Evolutionary conservation across 1,140 invertebrate genomes (phyloP), one percentile per base, ranked within the genome.

Genomic region (Sarcophaga peregrina): DNA sequence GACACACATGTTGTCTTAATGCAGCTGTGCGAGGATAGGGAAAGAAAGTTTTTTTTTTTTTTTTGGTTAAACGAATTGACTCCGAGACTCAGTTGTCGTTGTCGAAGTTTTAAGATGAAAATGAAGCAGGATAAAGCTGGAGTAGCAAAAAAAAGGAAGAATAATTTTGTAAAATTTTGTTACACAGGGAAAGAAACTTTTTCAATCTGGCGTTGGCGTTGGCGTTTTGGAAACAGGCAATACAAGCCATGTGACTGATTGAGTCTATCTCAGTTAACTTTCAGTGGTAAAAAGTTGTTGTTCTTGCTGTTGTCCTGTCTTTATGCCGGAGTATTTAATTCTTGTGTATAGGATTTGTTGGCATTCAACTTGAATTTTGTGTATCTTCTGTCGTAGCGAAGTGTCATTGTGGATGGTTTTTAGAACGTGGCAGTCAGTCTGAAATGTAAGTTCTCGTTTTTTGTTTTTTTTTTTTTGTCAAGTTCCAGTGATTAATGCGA

Each of bases 201-300:
- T 58, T 58, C 54, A 58, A 58, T 58, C 54, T 58, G n/a, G n/a
- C n/a, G 54, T 58, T n/a, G n/a, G n/a, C n/a, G n/a, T n/a, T n/a
- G n/a, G n/a, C n/a, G n/a, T 58, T 58, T 37, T 1, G 25, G 25
- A 37, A 37, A 37, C 25, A 37, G 25, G 25, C 25, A 37, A n/a
- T 37, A 37, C 25, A 37, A 37, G 25, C 25, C 1, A n/a, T n/a
- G 25, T 37, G 25, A 37, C 25, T 37, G 25, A n/a, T n/a, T n/a
- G 25, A 37, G 25, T 37, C 25, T 37, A 37, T 37, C 4, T 37
- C 4, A 37, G 25, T 37, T 37, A 37, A 37, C 25, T 2, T 37
- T 37, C 15, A 58, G 15, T 58, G 54, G 15, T 5, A 58, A n/a
- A 10, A 9, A 54, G 52, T 58, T 5, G 54, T 1, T 37, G 25